phyloP scores from a whole-genome alignment of 2,888 invertebrate genomes.

The Tethea ocularis region DNA sequence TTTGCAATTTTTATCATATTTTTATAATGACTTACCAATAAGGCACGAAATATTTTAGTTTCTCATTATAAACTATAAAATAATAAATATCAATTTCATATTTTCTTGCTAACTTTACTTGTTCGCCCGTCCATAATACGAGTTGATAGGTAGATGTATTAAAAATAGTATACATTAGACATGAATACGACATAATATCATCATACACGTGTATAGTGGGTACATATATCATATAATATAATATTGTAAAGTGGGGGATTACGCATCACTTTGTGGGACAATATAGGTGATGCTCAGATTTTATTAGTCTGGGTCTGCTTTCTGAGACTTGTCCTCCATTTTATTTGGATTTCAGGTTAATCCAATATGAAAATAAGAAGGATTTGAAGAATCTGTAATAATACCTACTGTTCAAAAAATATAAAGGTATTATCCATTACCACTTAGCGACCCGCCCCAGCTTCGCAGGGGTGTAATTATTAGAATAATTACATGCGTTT shows the following conservation, averaged over 20 bases:
- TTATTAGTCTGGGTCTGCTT: background rate
- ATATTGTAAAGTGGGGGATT: constrained; percentile 51
- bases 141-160: constrained; percentile 84
- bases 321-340: background rate
- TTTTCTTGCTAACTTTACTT: constrained; percentile 58
- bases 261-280: constrained; percentile 40
- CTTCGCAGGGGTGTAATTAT: no score
- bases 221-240: constrained; percentile 27
- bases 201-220: constrained; percentile 22
- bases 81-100: no score
- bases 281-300: constrained; percentile 2
- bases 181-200: constrained; percentile 72
- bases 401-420: no score
- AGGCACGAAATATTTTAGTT: no score
- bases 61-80: no score
- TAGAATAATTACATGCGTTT: no score
- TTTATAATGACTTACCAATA: no score
- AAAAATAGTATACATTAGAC: constrained; percentile 84
- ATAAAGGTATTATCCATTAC: no score
- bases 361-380: no score
- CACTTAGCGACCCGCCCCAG: no score
- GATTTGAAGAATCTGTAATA: no score
- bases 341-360: background rate
- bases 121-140: constrained; percentile 81
- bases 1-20: no score